Conservation (phyloP, 2,888 invertebrate species). For the Aporophyla nigra region DNA sequence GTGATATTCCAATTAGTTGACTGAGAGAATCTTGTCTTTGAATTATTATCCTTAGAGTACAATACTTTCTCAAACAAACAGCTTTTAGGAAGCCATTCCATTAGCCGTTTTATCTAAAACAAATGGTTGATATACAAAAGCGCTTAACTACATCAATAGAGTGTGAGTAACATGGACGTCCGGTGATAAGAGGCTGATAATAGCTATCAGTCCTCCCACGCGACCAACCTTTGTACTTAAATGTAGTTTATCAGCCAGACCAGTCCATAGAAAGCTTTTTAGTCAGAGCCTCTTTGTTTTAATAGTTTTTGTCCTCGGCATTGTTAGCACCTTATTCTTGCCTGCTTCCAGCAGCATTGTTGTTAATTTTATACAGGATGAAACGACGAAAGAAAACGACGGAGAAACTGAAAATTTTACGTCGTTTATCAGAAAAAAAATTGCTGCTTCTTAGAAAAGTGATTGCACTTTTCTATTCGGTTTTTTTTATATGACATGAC, state of each 20-base stretch:
- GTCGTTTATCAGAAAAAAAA: too few relatives aligned
- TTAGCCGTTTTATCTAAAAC: constrained; percentile 4
- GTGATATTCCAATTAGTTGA: background rate
- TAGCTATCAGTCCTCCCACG: constrained; percentile 44
- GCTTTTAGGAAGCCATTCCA: background rate
- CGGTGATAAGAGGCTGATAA: constrained; percentile 47
- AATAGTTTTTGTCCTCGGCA: background rate
- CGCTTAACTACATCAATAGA: constrained; percentile 2
- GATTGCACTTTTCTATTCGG: too few relatives aligned
- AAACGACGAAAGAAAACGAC: too few relatives aligned
- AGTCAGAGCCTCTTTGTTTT: background rate
- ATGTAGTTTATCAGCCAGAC: constrained; percentile 1
- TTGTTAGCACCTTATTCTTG: background rate
- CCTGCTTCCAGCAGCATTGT: background rate
- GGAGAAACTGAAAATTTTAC: too few relatives aligned
- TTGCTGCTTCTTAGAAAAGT: too few relatives aligned
- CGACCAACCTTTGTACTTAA: constrained; percentile 43
- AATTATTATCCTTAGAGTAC: background rate
- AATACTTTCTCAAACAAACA: background rate
- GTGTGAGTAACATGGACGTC: constrained; percentile 16
- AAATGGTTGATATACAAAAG: background rate
- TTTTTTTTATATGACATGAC: too few relatives aligned
- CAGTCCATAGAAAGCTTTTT: background rate
- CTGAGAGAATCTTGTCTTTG: background rate
- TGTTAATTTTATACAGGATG: background rate